Evolutionary conservation across 2,888 invertebrate genomes (phyloP), one percentile per base, ranked within the genome.

Genomic region (Ceramica pisi): DNA sequence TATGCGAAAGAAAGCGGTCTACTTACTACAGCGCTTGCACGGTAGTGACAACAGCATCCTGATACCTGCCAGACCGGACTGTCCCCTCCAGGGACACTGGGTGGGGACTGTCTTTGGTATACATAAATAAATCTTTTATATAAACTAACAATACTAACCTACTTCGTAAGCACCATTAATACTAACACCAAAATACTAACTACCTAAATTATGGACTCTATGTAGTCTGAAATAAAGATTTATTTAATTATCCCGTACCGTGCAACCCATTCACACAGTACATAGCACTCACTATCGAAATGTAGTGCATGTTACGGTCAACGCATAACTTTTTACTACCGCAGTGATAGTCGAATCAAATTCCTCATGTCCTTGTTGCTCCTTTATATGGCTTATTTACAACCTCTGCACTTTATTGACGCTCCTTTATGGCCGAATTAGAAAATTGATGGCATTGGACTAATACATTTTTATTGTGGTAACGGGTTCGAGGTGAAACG

Each of bases 301-400:
- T 92, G 81, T 76, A 86, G 85, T 86, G 83, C 90, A 87, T 89
- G 92, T 93, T 90, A 90, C 90, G 83, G 87, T 79, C 83, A 69
- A 82, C 88, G 90, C 91, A 90, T 92, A 90, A 92, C 91, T 84
- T 93, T 94, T 94, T 92, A 94, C 88, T 89, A 89, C 84, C 78
- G 71, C 83, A 71, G 87, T 85, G 88, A 92, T 91, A 88, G 89
- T 81, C 90, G 75, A 86, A 81, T 86, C 92, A 90, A 90, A 91
- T 89, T 86, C 87, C 84, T 81, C 82, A 82, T 83, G 86, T 89
- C 90, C 88, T 88, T 89, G 87, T 89, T 84, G 83, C 86, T 85
- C 78, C 85, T 79, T 80, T 78, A 77, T 80, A 82, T 61, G 35
- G 68, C 77, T 81, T 85, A 81, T 86, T 83, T 83, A 86, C 83